Evolutionary conservation across 2,113 vertebrate species (phyloP).

Genomic region (Oncorhynchus tshawytscha): DNA sequence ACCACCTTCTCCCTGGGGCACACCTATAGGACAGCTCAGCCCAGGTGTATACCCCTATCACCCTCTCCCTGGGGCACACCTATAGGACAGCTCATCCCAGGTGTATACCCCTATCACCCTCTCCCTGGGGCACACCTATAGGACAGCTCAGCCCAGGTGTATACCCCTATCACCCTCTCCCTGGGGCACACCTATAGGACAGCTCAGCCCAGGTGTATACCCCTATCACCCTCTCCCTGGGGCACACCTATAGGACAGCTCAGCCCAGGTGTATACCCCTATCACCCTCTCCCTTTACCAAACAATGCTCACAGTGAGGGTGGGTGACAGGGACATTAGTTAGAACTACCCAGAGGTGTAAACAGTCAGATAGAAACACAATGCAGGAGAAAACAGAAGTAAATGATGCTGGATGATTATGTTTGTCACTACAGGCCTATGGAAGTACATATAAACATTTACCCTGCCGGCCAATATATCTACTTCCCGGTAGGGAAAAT

Average conservation of each 20-base stretch:
- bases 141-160: too few relatives aligned
- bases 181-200: too few relatives aligned
- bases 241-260: not conserved
- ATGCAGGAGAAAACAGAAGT: not conserved
- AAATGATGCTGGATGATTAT: not conserved
- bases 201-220: too few relatives aligned
- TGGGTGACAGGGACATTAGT: not conserved
- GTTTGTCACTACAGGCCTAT: not conserved
- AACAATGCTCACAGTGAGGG: slow-evolving; percentile 4
- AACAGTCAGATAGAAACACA: slow-evolving; percentile 13
- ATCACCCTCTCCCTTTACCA: not conserved
- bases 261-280: slow-evolving; percentile 22
- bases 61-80: too few relatives aligned
- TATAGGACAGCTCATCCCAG: too few relatives aligned
- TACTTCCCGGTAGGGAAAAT: not conserved
- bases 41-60: too few relatives aligned
- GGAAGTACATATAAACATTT: not conserved
- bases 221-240: too few relatives aligned
- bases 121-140: too few relatives aligned
- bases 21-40: too few relatives aligned
- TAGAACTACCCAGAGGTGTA: slow-evolving; percentile 9
- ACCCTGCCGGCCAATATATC: not conserved
- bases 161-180: too few relatives aligned
- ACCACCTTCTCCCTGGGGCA: too few relatives aligned
- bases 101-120: too few relatives aligned